Evolutionary conservation across 2,797 vertebrate genomes (phyloP), one percentile per base, ranked within the genome.

Genomic region (Falco novaeseelandiae): DNA sequence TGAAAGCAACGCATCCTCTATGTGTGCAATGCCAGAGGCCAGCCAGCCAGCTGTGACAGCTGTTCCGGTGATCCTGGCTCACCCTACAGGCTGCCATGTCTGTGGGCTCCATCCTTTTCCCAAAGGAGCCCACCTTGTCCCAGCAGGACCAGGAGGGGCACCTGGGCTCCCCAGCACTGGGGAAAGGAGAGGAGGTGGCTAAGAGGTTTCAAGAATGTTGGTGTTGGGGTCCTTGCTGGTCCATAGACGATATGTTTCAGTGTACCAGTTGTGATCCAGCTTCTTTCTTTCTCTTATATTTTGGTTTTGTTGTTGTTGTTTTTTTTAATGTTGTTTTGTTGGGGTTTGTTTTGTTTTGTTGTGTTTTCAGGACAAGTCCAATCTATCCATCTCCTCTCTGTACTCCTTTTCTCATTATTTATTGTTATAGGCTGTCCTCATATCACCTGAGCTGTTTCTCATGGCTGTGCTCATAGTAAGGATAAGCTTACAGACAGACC

Each of bases 11-110:
- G 7, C 10, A 19, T 34, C 22, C 49, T 59, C 70, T 79, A 34
- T 22, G 12, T 8, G 8, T n/a, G 21, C 12, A 8, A 42, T 38
- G 48, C 23, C 57, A 62, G 63, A 57, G 32, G 18, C 25, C 23
- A n/a, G 14, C 7, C 30, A 38, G 13, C 6, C 4, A 3, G 10
- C 23, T 69, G 17, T 1, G 1, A 14, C 36, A 16, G 38, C 26
- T 70, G 8, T 34, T 59, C 21, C 40, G 49, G 34, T 3, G 1
- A 18, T 55, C 15, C 61, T 63, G 51, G 44, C 30, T 86, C 49
- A 44, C 17, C 13, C 18, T 69, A 6, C 11, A 38, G 57, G 14
- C 30, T 26, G 26, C n/a, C 21, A 34, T 1, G 1, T 27, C 5
- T 3, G 8, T 3, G 4, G 22, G 10, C 6, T 36, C 7, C 44